These are phyloP conservation scores for Arothron firmamentum DNA, from an alignment of 2,113 vertebrate genomes.

Conservation along the genomic window DNA sequence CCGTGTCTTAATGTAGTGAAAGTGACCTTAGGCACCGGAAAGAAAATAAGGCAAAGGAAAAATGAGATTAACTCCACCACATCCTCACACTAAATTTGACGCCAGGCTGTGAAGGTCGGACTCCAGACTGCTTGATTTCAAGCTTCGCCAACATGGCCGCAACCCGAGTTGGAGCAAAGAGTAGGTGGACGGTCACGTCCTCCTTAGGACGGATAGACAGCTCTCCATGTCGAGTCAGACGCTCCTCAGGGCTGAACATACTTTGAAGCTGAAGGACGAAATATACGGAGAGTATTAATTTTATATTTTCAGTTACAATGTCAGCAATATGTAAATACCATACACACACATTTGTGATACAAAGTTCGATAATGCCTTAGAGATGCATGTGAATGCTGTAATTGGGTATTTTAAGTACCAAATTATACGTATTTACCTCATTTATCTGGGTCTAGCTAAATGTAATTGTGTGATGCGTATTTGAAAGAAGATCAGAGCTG, in stretches of 20 bases:
- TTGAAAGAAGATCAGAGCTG: too few species aligned
- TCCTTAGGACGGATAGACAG: conserved; percentile 86
- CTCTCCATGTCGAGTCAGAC: conserved; percentile 82
- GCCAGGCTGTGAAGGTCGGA: conserved; percentile 80
- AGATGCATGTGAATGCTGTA: too few species aligned
- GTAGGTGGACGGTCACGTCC: conserved; percentile 81
- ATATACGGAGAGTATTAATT: not conserved
- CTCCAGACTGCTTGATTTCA: conserved; percentile 92
- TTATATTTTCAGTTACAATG: too few species aligned
- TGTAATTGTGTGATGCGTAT: not conserved
- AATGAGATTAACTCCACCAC: not conserved
- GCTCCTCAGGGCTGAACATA: conserved; percentile 86
- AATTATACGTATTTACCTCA: too few species aligned
- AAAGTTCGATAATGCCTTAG: too few species aligned
- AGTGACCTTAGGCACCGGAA: not conserved
- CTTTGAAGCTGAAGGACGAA: conserved; percentile 81
- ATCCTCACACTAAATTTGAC: conserved; percentile 91
- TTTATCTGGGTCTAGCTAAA: not conserved
- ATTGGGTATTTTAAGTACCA: too few species aligned
- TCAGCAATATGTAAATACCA: not conserved
- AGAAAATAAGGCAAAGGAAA: not conserved
- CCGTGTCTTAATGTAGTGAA: too few species aligned
- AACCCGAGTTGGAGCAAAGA: conserved; percentile 89
- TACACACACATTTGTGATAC: too few species aligned
- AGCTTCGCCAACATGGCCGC: conserved; percentile 92